Percentiles rank a stretch among this genome's conserved stretches.
Conservation (phyloP, 2,113 vertebrate genomes). For the Gasterosteus aculeatus region DNA sequence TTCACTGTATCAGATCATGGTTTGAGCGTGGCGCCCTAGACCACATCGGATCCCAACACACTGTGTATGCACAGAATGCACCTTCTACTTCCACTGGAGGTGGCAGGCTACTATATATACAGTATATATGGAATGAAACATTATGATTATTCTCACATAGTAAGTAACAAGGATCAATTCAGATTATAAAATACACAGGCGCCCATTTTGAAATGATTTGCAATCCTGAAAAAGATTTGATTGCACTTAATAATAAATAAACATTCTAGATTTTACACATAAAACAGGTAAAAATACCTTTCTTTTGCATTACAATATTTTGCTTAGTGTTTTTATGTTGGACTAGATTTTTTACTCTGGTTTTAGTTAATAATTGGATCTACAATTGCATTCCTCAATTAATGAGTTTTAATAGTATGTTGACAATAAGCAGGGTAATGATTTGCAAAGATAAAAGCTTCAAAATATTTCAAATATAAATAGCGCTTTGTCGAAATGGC, state of each 20-base stretch:
- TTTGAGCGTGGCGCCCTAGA: neutral
- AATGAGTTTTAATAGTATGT: too few species aligned
- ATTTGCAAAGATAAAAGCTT: too few species aligned
- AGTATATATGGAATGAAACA: neutral
- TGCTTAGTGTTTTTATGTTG: too few species aligned
- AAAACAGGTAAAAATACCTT: too few species aligned
- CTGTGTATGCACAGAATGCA: constrained; percentile 2
- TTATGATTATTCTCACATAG: neutral
- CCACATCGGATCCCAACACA: neutral
- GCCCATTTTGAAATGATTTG: neutral
- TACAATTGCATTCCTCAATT: too few species aligned
- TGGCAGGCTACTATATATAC: neutral
- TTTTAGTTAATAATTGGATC: too few species aligned
- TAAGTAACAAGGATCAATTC: neutral
- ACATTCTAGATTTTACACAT: too few species aligned
- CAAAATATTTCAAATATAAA: too few species aligned
- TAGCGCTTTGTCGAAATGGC: too few species aligned
- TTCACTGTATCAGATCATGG: constrained; percentile 6
- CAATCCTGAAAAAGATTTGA: neutral
- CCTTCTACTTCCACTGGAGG: neutral
- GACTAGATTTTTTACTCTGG: too few species aligned
- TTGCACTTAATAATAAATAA: neutral
- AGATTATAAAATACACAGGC: neutral
- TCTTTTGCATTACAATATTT: too few species aligned
- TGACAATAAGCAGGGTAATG: too few species aligned